Evolutionary conservation across 2,797 vertebrate genomes (phyloP), one percentile per base, ranked within the genome.

Genomic region (Pogoniulus pusillus): DNA sequence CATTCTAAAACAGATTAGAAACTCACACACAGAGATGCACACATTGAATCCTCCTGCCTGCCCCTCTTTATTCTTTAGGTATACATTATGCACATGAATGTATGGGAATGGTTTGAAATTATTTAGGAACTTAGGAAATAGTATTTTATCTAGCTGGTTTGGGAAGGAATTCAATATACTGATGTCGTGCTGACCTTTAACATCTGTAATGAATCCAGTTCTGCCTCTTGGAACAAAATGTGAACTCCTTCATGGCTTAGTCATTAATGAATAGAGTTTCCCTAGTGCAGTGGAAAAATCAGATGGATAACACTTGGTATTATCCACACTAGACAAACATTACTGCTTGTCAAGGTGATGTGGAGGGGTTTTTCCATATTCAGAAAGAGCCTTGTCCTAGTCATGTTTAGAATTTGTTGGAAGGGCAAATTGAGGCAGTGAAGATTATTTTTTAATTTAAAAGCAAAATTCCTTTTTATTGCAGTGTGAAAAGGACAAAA

Each of bases 401-500:
- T 70, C n/a, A 26, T 58, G 27, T 68, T 55, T 32, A 72, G 75
- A 73, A 41, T 74, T 82, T 87, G 32, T 65, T 84, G 80, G 68
- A 78, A 62, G 26, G 24, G 49, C 45, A 58, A 45, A 62, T 15
- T 12, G 51, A 83, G 74, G 62, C 75, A 75, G 39, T 35, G 19
- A 76, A 58, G 12, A 20, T 51, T 79, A 29, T 55, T 79, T 86
- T 45, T 47, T 58, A 54, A 83, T 81, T 66, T 57, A 45, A 93
- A 77, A 86, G 9, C 84, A 51, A 89, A 94, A 86, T 93, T 59
- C 62, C 37, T 89, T 85, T 91, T 78, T 90, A 35, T 96, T 97
- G 82, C 93, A 98, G 97, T 37, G 86, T 78, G 62, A 97, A 96
- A 93, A 97, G 96, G 96, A 96, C 76, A 69, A 92, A 97, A 95